Evolutionary conservation across 2,888 invertebrate species (phyloP).

Genomic region (Magallana nippona): DNA sequence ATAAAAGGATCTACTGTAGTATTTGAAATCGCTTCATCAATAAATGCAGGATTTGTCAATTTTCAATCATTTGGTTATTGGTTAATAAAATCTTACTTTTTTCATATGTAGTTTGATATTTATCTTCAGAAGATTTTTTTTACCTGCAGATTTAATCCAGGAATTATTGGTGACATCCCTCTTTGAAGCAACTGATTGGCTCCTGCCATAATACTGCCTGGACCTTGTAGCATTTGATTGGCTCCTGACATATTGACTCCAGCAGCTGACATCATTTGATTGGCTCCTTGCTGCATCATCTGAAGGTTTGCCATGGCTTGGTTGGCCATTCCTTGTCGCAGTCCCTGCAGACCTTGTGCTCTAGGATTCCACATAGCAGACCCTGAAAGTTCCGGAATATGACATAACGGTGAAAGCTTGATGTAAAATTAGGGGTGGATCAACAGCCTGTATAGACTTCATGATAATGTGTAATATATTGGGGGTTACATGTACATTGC

Average conservation of each 20-base stretch:
- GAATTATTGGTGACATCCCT: conserved; percentile 11
- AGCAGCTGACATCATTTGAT: conserved; percentile 4
- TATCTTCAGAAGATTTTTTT: background rate
- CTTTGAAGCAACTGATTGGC: conserved; percentile 19
- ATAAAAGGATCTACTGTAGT: too few species aligned
- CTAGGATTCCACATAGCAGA: conserved; percentile 31
- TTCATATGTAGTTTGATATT: too few species aligned
- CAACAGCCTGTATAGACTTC: too few species aligned
- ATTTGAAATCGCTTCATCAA: too few species aligned
- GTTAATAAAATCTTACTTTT: too few species aligned
- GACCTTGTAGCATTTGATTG: conserved; percentile 17
- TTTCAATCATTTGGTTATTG: too few species aligned
- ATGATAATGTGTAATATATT: too few species aligned
- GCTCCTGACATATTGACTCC: conserved; percentile 13
- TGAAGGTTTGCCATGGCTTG: conserved; percentile 31
- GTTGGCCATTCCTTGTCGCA: conserved; percentile 19
- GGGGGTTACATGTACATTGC: too few species aligned
- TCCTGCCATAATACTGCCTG: conserved; percentile 17
- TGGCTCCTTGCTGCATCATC: conserved; percentile 27
- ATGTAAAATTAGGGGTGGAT: too few species aligned
- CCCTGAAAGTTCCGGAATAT: background rate
- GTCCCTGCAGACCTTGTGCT: conserved; percentile 21
- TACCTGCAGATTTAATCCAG: conserved; percentile 27
- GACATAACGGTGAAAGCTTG: background rate
- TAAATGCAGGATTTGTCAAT: too few species aligned